These are phyloP conservation scores for Lottia scabra DNA, from an alignment of 2,888 invertebrate genomes.

Conservation along the genomic window DNA sequence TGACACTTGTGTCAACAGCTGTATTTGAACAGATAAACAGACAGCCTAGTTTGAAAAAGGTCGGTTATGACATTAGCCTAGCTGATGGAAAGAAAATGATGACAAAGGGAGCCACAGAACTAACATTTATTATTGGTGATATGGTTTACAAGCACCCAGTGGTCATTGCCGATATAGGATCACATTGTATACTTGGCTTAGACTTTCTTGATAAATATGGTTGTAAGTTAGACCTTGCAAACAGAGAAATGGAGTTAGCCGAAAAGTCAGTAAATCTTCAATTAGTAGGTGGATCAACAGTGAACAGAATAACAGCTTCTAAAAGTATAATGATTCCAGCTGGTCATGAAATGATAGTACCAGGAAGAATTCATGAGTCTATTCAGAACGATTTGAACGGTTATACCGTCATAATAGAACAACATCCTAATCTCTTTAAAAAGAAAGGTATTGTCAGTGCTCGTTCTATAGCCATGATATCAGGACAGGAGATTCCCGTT, in stretches of 20 bases:
- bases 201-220: conserved; percentile 11
- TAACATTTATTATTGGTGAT: not conserved
- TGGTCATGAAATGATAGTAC: not conserved
- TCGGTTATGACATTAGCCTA: not conserved
- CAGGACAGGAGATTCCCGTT: conserved; percentile 4
- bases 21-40: not conserved
- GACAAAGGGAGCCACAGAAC: not conserved
- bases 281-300: not conserved
- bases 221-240: not conserved
- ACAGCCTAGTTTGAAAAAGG: not conserved
- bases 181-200: not conserved
- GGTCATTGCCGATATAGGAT: not conserved
- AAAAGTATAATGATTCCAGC: conserved; percentile 6
- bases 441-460: conserved; percentile 17
- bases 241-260: not conserved
- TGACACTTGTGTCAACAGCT: not conserved
- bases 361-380: not conserved
- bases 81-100: not conserved
- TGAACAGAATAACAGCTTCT: not conserved
- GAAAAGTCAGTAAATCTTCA: not conserved
- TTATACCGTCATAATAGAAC: conserved; percentile 3
- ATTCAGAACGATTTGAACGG: conserved; percentile 11
- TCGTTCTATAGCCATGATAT: conserved; percentile 3
- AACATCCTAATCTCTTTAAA: conserved; percentile 4
- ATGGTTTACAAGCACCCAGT: not conserved